A percentile compares a stretch with the other conserved stretches of the same genome.
These are phyloP conservation scores for Parauchenoglanis ngamensis DNA, from an alignment of 2,797 vertebrate genomes.

Conservation along the genomic window DNA sequence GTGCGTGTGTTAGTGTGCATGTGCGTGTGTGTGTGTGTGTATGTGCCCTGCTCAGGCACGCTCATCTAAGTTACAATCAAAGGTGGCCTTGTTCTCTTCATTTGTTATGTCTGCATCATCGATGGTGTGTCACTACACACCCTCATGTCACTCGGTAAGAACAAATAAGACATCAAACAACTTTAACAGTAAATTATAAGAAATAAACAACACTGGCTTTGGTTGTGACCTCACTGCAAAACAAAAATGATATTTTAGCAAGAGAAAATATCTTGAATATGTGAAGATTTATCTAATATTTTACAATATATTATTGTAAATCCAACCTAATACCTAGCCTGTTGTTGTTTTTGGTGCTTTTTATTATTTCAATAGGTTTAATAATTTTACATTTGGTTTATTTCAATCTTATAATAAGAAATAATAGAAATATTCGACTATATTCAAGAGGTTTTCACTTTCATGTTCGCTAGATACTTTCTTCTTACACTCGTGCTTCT, in stretches of 20 bases:
- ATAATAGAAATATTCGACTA: neutral
- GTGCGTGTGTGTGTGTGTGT: slow-evolving; percentile 22
- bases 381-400: neutral
- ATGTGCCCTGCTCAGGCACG: slow-evolving; percentile 46
- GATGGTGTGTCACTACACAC: slow-evolving; percentile 49
- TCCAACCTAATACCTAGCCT: neutral
- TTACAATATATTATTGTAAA: neutral
- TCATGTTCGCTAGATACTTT: neutral
- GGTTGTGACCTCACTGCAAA: neutral
- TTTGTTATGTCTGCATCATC: slow-evolving; percentile 56
- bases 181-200: neutral
- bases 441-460: neutral
- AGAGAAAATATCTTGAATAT: neutral
- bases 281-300: neutral
- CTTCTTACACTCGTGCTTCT: neutral
- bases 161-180: slow-evolving; percentile 45
- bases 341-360: neutral
- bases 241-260: neutral
- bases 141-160: slow-evolving; percentile 45
- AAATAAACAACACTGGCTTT: neutral
- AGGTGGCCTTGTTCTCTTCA: slow-evolving; percentile 56
- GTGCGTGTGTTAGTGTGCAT: slow-evolving; percentile 18
- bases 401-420: neutral
- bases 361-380: neutral
- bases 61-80: slow-evolving; percentile 57